These are phyloP conservation scores for Epinephelus coioides DNA, from an alignment of 2,797 vertebrate genomes.

Conservation along the genomic window DNA sequence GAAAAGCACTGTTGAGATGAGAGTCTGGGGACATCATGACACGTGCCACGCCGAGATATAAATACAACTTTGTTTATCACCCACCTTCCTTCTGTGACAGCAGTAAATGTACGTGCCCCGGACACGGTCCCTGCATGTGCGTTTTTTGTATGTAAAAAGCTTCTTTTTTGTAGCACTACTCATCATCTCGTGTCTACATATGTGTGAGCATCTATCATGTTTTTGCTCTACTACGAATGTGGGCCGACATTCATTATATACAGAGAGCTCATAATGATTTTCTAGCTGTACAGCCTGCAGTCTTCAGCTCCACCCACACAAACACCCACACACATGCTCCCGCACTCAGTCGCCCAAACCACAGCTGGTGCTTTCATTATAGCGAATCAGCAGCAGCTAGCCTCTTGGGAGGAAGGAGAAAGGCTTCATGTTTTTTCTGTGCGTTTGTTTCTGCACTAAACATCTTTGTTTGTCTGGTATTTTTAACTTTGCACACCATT, in stretches of 20 bases:
- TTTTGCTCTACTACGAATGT: slow-evolving; percentile 34
- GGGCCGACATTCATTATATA: slow-evolving; percentile 50
- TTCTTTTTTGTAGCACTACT: slow-evolving; percentile 3
- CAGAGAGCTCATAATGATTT: slow-evolving; percentile 62
- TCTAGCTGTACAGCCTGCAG: slow-evolving; percentile 65
- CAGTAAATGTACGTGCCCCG: not conserved
- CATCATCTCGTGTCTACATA: slow-evolving; percentile 11
- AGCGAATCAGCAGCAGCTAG: slow-evolving; percentile 42
- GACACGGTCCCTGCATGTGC: not conserved
- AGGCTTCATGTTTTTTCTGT: slow-evolving; percentile 20
- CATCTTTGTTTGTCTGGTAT: not conserved
- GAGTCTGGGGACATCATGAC: slow-evolving; percentile 49
- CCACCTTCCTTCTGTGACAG: slow-evolving; percentile 38
- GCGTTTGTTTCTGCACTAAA: slow-evolving; percentile 3
- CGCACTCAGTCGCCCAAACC: slow-evolving; percentile 16
- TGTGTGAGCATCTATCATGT: slow-evolving; percentile 13
- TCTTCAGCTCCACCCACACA: slow-evolving; percentile 47
- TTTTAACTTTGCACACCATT: not conserved
- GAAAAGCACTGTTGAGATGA: slow-evolving; percentile 33
- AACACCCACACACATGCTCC: slow-evolving; percentile 13
- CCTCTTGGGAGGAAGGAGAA: slow-evolving; percentile 38
- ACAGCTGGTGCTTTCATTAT: slow-evolving; percentile 64
- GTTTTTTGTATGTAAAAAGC: slow-evolving; percentile 12
- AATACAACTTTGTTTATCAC: slow-evolving; percentile 63
- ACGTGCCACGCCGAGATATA: slow-evolving; percentile 59